Evolutionary conservation across 2,888 invertebrate species (phyloP), one percentile per base, ranked within the genome.

Genomic region (Gymnocheta viridis): DNA sequence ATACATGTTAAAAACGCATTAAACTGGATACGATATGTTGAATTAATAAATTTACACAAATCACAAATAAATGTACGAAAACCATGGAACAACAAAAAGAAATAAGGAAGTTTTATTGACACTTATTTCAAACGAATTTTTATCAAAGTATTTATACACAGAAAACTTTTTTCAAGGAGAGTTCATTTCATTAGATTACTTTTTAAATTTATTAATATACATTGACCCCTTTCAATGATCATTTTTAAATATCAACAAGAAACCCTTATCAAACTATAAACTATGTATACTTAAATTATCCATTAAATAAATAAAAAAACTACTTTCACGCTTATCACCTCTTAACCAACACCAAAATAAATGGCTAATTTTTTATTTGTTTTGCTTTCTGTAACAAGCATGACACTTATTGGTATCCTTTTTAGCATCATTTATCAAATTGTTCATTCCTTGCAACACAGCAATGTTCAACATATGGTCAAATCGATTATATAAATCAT

Each of bases 401-500:
- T 85, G 87, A 87, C 88, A 88, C 87, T 88, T 86, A 86, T 86
- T 86, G 86, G 78, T 64, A 27, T 80, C 80, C 58, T 64, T 74
- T 76, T 64, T 47, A 44, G 38, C 73, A 77, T 62, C 74, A 72
- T 85, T 85, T 82, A 76, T 85, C 85, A 82, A 56, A 76, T 47
- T 24, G 41, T 47, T 17, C 14, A 22, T 67, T 66, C 67, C 64
- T 38, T 58, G 44, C 38, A 24, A 41, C 17, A 27, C 82, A 85
- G 47, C 85, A 86, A 82, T 85, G 79, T 47, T 84, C 85, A 86
- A 89, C 91, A 90, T 91, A 90, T 91, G 91, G 91, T 91, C 91
- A 89, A 91, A 91, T 90, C 91, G 89, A 91, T 91, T 90, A 91
- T 89, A 91, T 91, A 91, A 91, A 91, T 91, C 91, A 91, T 91